A percentile compares a stretch with the other conserved stretches of the same genome.
These are phyloP conservation scores for Macrobrachium rosenbergii DNA, from an alignment of 1,140 invertebrate species.

Conservation along the genomic window DNA sequence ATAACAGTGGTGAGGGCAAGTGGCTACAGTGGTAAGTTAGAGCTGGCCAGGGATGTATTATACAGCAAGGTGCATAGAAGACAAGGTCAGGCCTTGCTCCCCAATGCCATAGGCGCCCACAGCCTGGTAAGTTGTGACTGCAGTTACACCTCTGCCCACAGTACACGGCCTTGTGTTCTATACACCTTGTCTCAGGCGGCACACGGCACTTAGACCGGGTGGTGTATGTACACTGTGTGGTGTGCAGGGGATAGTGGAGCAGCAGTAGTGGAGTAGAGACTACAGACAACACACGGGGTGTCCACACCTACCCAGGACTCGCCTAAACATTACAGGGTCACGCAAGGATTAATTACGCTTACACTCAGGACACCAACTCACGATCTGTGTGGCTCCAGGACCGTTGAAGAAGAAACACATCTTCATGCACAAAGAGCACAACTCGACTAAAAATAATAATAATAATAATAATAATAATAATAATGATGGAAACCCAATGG, in stretches of 20 bases:
- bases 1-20: conserved; percentile 64
- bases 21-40: conserved; percentile 64
- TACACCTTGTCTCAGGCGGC: conserved; percentile 61
- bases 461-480: conserved; percentile 31
- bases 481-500: conserved; percentile 65
- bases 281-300: conserved; percentile 64
- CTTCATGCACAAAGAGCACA: conserved; percentile 66
- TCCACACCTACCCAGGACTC: conserved; percentile 64
- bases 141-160: conserved; percentile 34
- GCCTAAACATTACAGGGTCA: conserved; percentile 64
- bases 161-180: conserved; percentile 62
- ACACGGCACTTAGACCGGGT: conserved; percentile 52
- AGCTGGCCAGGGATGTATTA: conserved; percentile 65
- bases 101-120: conserved; percentile 28
- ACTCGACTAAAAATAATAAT: conserved; percentile 63
- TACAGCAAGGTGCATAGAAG: conserved; percentile 62
- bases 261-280: conserved; percentile 62
- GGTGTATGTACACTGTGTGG: conserved; percentile 64
- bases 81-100: conserved; percentile 50
- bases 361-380: conserved; percentile 66
- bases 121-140: conserved; percentile 46
- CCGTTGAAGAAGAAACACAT: conserved; percentile 67
- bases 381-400: conserved; percentile 66
- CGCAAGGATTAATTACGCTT: conserved; percentile 62
- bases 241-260: conserved; percentile 65